Base-by-base conservation (phyloP, 2,888 invertebrate species). In the Cerceris rybyensis region DNA sequence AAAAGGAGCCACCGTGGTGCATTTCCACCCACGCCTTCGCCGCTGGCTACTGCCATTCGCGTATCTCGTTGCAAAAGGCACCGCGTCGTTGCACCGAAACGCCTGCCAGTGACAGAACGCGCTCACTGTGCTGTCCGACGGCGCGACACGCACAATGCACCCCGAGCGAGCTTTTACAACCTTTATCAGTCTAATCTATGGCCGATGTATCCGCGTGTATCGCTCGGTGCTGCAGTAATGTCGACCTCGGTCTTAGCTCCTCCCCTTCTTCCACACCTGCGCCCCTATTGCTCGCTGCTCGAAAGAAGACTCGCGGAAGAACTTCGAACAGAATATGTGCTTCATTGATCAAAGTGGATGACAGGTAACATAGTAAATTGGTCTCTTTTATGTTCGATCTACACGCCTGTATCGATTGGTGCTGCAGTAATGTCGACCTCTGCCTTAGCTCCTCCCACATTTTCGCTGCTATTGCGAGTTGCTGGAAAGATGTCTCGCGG, bases 111-210 rank as follows among this genome's bases (percentile, higher is more conserved):
- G 88, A 88, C 89, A 88, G 88, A 86, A 87, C 77, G 80, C 80
- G 84, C 84, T 88, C 85, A 87, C 87, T 87, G 89, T 86, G 82
- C 88, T 89, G 89, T 88, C 88, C 81, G 81, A 73, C 52, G 72
- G 78, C 67, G 64, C 79, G 76, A 77, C 75, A 84, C 83, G 82
- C 86, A 88, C 87, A 87, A 86, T 86, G 84, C 59, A 66, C 70
- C 61, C 70, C 68, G 74, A 75, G 69, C 82, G 70, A 71, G 74
- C 75, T 75, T 80, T 73, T 82, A 71, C 86, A 85, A 78, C 85
- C 84, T 87, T 89, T 89, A 89, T 89, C 88, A 85, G 86, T 67
- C 82, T 80, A 87, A 89, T 89, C 89, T 88, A 70, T 76, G 68
- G 43, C 70, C 70, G 65, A 67, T 66, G 57, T 66, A 67, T 66